Base-by-base conservation (phyloP, 2,113 vertebrate species). In the Entomyzon cyanotis region DNA sequence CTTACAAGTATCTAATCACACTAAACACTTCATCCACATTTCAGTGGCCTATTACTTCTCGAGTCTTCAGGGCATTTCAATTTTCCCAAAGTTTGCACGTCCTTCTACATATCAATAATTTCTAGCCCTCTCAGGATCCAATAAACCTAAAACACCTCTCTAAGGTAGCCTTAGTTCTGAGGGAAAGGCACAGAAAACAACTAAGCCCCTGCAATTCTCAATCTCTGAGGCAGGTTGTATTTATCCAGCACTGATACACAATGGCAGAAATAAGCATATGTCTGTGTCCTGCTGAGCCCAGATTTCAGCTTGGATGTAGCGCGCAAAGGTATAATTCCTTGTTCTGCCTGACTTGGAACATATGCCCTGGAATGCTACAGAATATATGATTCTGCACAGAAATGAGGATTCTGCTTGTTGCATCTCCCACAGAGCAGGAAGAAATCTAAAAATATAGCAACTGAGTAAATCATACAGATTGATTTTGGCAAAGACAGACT, bases 391-490 rank as follows among this genome's bases (percentile, higher is more conserved):
- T 94, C 75, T 79, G 87, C 82, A 90, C 50, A 92, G 92, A 95
- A 88, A 96, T 88, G 62, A 95, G 63, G 53, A 30, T 77, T 96
- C 55, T 92, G 90, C 79, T 86, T 77, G 59, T 74, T 95, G 90
- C 85, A 84, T 89, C 84, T 96, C 93, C 87, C 84, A 90, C 88
- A 84, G 88, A 93, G 70, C 70, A 97, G 71, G 78, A 95, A 93
- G 60, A 42, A 62, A 70, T 42, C 78, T 91, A 91, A 95, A 95
- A 93, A 93, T 80, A 95, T 75, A 93, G 56, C 55, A 62, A 74
- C 82, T 1, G 0, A 95, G 67, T 79, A 96, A 87, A 93, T 70
- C 0, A 5, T 47, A 83, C 67, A 74, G 91, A 96, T 70, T 84
- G 70, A 82, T 95, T 91, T 76, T 96, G 81, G 87, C 91, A 94